Evolutionary conservation across 2,888 invertebrate genomes (phyloP).

Genomic region (Nowickia ferox): DNA sequence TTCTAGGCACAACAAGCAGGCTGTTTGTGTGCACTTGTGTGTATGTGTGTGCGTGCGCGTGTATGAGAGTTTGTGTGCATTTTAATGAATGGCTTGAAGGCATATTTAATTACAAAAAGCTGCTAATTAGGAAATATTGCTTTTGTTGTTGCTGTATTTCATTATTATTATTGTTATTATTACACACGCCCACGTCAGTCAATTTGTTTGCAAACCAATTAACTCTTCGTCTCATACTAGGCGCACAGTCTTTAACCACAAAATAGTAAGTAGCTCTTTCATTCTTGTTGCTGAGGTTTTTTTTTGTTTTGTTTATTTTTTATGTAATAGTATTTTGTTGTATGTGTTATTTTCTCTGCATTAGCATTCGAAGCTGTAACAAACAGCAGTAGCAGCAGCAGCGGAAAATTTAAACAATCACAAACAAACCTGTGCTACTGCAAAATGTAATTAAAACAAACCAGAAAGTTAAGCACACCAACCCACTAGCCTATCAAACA

Average conservation of each 20-base stretch:
- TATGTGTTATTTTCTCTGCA: slow-evolving; percentile 53
- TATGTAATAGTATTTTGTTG: slow-evolving; percentile 14
- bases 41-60: slow-evolving; percentile 44
- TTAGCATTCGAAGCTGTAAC: slow-evolving; percentile 18
- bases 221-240: slow-evolving; percentile 81
- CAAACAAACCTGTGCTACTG: slow-evolving; percentile 44
- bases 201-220: slow-evolving; percentile 83
- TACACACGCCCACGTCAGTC: slow-evolving; percentile 81
- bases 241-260: slow-evolving; percentile 80
- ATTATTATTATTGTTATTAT: slow-evolving; percentile 70
- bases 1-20: not conserved
- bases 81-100: slow-evolving; percentile 77
- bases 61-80: slow-evolving; percentile 54
- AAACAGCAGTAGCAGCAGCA: not conserved
- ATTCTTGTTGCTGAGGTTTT: slow-evolving; percentile 35
- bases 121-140: slow-evolving; percentile 81
- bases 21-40: slow-evolving; percentile 22
- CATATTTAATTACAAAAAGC: slow-evolving; percentile 82
- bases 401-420: not conserved
- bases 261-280: slow-evolving; percentile 60
- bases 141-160: slow-evolving; percentile 59
- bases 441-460: slow-evolving; percentile 70
- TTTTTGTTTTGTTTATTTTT: too few relatives aligned
- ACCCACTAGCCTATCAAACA: slow-evolving; percentile 43
- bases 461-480: slow-evolving; percentile 65